These are phyloP conservation scores for Drosophila imparisetae DNA, from an alignment of 2,888 invertebrate genomes.

Conservation along the genomic window DNA sequence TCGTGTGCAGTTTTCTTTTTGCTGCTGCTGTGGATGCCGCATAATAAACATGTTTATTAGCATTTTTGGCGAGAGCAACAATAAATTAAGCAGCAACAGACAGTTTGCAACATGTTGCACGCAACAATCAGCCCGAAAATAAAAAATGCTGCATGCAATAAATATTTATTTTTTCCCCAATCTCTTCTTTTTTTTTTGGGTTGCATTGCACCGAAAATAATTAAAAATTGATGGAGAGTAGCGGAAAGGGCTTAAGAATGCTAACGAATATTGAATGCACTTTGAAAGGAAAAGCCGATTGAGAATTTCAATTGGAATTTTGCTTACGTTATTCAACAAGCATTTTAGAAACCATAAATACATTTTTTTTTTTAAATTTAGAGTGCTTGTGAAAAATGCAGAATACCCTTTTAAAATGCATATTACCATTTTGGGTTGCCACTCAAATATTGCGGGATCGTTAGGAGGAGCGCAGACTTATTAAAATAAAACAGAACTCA, in stretches of 20 bases:
- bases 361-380: neutral
- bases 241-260: neutral
- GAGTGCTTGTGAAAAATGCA: neutral
- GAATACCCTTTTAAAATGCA: neutral
- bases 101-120: conserved; percentile 77
- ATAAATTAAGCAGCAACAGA: conserved; percentile 66
- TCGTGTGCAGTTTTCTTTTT: conserved; percentile 38
- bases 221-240: conserved; percentile 35
- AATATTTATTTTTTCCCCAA: conserved; percentile 44
- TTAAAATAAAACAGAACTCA: conserved; percentile 22
- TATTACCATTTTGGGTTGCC: neutral
- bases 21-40: conserved; percentile 47
- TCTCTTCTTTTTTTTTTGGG: neutral
- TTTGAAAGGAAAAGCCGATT: neutral
- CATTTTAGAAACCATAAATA: neutral
- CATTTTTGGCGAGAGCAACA: conserved; percentile 68
- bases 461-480: conserved; percentile 23
- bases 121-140: conserved; percentile 64
- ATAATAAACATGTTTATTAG: conserved; percentile 80
- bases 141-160: conserved; percentile 67
- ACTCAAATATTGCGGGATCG: neutral
- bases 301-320: neutral
- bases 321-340: neutral
- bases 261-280: conserved; percentile 27
- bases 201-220: conserved; percentile 43